phyloP scores from a whole-genome alignment of 1,140 invertebrate species.

The Dreissena rostriformis region DNA sequence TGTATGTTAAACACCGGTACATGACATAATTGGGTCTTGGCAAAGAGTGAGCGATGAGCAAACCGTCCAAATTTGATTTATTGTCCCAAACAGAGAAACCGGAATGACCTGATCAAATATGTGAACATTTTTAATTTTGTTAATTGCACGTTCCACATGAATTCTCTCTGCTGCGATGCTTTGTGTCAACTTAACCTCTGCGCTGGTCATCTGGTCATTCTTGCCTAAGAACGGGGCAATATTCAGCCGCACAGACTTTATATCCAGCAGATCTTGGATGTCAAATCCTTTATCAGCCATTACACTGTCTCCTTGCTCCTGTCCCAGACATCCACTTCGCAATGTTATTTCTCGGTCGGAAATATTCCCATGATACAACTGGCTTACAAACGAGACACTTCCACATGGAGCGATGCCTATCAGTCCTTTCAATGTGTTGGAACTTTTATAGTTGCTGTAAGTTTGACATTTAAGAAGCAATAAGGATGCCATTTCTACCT shows the following conservation, averaged over 20 bases:
- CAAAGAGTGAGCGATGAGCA: conserved; percentile 56
- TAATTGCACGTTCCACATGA: conserved; percentile 57
- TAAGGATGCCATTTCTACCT: conserved; percentile 41
- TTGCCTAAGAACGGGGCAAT: conserved; percentile 53
- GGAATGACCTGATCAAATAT: conserved; percentile 57
- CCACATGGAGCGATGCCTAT: conserved; percentile 52
- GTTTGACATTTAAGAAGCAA: conserved; percentile 18
- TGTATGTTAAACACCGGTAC: not conserved
- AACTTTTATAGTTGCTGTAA: conserved; percentile 45
- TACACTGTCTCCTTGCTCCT: conserved; percentile 48
- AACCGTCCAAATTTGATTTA: conserved; percentile 56
- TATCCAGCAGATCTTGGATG: conserved; percentile 51
- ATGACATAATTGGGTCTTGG: conserved; percentile 36
- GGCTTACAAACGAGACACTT: conserved; percentile 29
- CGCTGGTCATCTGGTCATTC: conserved; percentile 33
- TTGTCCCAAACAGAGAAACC: conserved; percentile 17
- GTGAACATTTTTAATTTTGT: conserved; percentile 55
- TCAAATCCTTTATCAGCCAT: conserved; percentile 60
- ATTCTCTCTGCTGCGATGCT: conserved; percentile 42
- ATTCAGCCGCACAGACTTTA: conserved; percentile 33
- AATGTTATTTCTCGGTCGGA: conserved; percentile 40
- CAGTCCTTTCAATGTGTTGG: conserved; percentile 53
- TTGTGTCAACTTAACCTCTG: conserved; percentile 16
- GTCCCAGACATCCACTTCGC: conserved; percentile 29
- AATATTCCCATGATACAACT: conserved; percentile 32